These are phyloP conservation scores for Argyresthia albistria DNA, from an alignment of 2,888 invertebrate species.

Conservation along the genomic window DNA sequence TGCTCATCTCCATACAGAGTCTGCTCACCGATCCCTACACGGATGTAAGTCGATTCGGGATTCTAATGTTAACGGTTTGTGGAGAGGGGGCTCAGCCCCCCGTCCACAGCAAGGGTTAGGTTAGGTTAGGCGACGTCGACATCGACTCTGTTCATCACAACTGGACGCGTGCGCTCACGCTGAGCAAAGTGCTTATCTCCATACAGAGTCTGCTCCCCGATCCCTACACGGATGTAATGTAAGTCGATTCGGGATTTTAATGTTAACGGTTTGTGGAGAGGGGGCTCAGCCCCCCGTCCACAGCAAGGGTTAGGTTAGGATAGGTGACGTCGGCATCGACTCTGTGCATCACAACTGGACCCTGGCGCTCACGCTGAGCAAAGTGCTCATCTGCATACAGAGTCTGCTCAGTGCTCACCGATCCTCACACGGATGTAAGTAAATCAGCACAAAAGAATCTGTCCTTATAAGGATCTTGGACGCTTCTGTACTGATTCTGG, in stretches of 20 bases:
- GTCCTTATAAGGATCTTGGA: no score
- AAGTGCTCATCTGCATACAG: constrained; percentile 89
- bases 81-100: no score
- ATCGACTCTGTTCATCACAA: constrained; percentile 96
- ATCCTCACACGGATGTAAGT: constrained; percentile 83
- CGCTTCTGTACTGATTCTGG: no score
- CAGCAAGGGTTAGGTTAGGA: no score
- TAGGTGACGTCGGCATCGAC: constrained; percentile 96
- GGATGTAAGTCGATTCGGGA: not conserved
- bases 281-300: no score
- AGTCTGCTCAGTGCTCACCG: constrained; percentile 90
- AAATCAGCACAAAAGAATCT: no score
- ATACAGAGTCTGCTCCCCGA: constrained; percentile 92
- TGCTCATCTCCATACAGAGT: constrained; percentile 90
- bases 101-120: no score
- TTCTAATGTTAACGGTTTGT: no score
- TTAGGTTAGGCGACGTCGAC: constrained; percentile 96
- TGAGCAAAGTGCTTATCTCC: constrained; percentile 90
- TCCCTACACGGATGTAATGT: constrained; percentile 81
- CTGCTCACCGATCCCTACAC: constrained; percentile 92
- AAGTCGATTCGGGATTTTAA: not conserved
- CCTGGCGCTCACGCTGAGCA: constrained; percentile 91
- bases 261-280: no score
- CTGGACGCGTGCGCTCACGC: constrained; percentile 95
- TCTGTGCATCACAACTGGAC: constrained; percentile 98